phyloP scores from a whole-genome alignment of 2,113 vertebrate species.

The Arenaria interpres region DNA sequence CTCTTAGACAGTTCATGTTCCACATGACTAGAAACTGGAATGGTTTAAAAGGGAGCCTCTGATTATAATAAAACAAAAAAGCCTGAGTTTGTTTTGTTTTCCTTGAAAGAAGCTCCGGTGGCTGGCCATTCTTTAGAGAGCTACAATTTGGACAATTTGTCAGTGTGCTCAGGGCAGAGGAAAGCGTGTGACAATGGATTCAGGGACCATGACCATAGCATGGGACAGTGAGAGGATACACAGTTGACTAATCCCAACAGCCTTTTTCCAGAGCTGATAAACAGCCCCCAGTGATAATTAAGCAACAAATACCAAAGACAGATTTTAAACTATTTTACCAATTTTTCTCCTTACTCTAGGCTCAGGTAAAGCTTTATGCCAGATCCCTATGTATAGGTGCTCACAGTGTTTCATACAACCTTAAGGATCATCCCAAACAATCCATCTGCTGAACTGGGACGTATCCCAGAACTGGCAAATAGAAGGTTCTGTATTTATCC shows the following conservation, averaged over 20 bases:
- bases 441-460: neutral
- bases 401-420: neutral
- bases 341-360: neutral
- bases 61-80: constrained; percentile 63
- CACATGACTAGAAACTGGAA: constrained; percentile 57
- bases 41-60: constrained; percentile 60
- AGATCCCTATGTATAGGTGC: neutral
- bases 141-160: constrained; percentile 56
- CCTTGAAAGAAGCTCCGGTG: constrained; percentile 59
- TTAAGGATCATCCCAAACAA: neutral
- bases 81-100: constrained; percentile 61
- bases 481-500: neutral
- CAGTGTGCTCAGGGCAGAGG: constrained; percentile 44
- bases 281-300: neutral
- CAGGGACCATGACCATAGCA: constrained; percentile 33
- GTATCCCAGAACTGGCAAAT: neutral
- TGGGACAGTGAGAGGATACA: constrained; percentile 26
- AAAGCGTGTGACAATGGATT: constrained; percentile 45
- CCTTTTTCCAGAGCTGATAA: neutral
- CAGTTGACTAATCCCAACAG: constrained; percentile 19
- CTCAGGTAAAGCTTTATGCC: neutral
- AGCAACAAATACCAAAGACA: neutral
- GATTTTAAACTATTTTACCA: neutral
- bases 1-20: constrained; percentile 17
- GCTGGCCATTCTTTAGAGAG: constrained; percentile 46